Percentiles rank a stretch among this genome's conserved stretches.
phyloP scores from a whole-genome alignment of 2,888 invertebrate genomes.

The Mechanitis messenoides region DNA sequence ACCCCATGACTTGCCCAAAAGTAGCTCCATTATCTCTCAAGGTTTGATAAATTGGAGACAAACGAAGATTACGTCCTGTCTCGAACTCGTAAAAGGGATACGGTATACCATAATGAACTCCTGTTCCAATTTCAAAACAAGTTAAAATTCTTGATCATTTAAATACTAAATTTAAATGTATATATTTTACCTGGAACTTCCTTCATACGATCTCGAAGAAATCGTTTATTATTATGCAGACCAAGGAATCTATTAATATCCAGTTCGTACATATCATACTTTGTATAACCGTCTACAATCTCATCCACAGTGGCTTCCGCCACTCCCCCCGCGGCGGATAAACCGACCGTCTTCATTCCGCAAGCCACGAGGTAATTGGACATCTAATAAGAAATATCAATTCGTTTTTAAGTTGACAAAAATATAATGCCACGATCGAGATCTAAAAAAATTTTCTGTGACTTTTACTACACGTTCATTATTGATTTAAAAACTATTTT shows the following conservation, averaged over 20 bases:
- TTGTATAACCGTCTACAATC: conserved; percentile 87
- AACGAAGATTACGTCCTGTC: conserved; percentile 91
- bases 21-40: conserved; percentile 93
- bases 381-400: conserved; percentile 70
- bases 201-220: conserved; percentile 91
- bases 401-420: no score
- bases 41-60: conserved; percentile 96
- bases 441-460: no score
- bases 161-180: background rate
- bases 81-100: conserved; percentile 92
- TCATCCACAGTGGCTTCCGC: conserved; percentile 92
- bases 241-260: conserved; percentile 94
- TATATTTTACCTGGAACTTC: conserved; percentile 87
- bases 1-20: conserved; percentile 98
- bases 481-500: no score
- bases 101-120: conserved; percentile 85
- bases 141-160: background rate
- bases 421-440: no score
- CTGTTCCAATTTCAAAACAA: conserved; percentile 38
- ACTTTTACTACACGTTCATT: no score
- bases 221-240: conserved; percentile 95
- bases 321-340: conserved; percentile 96
- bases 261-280: conserved; percentile 90
- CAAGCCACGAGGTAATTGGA: conserved; percentile 94
- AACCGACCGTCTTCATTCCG: conserved; percentile 97